These are phyloP conservation scores for Colletes latitarsis DNA, from an alignment of 1,140 invertebrate species.

Conservation along the genomic window DNA sequence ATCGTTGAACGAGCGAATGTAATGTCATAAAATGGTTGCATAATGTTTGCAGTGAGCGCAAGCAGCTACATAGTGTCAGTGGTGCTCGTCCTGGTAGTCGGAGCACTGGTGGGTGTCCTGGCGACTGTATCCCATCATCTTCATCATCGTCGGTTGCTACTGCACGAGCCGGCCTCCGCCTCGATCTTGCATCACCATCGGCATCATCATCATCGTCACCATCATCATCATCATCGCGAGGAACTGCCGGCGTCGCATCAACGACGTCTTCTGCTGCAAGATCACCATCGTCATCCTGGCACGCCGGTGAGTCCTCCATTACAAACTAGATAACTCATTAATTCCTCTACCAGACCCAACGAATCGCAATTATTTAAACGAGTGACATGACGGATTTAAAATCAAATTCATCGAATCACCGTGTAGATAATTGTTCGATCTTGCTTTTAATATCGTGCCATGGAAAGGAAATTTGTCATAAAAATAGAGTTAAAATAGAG, in stretches of 20 bases:
- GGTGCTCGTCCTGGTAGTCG: slow-evolving; percentile 75
- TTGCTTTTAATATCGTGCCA: too few relatives aligned
- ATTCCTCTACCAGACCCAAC: too few relatives aligned
- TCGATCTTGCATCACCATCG: slow-evolving; percentile 73
- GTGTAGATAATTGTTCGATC: neutral
- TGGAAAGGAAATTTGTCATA: too few relatives aligned
- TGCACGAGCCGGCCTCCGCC: slow-evolving; percentile 67
- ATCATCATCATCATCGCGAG: slow-evolving; percentile 67
- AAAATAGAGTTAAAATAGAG: too few relatives aligned
- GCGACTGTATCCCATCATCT: slow-evolving; percentile 77
- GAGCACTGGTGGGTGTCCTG: slow-evolving; percentile 74
- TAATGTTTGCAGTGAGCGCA: slow-evolving; percentile 68
- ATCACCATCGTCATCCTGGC: slow-evolving; percentile 71
- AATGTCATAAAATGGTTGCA: too few relatives aligned
- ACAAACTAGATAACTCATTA: neutral
- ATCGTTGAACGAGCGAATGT: too few relatives aligned
- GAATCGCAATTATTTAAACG: too few relatives aligned
- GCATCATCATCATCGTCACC: slow-evolving; percentile 71
- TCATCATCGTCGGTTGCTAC: slow-evolving; percentile 73
- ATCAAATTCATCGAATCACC: too few relatives aligned
- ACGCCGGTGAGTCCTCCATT: slow-evolving; percentile 70
- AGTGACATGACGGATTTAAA: too few relatives aligned
- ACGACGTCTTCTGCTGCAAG: slow-evolving; percentile 71
- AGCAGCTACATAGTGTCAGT: slow-evolving; percentile 77
- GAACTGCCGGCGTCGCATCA: slow-evolving; percentile 70